These are phyloP conservation scores for Myzus persicae DNA, from an alignment of 1,140 invertebrate genomes.

Conservation along the genomic window DNA sequence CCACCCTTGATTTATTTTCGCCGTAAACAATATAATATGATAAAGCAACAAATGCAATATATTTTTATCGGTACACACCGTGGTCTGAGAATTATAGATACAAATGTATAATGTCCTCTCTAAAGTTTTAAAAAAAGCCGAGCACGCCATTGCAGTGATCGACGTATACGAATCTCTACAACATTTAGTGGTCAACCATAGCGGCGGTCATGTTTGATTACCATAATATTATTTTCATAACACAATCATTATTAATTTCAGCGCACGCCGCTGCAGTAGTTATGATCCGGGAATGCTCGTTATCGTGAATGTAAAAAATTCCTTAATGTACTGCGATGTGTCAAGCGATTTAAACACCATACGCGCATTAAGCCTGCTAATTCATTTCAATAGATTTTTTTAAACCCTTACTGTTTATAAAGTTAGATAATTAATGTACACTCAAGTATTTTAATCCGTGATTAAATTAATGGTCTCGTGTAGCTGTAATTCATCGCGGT, in stretches of 20 bases:
- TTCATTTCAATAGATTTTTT: not conserved
- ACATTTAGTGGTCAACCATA: not conserved
- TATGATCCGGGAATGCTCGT: not conserved
- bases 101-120: too few relatives aligned
- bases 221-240: not conserved
- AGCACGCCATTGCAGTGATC: too few relatives aligned
- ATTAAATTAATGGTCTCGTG: conserved; percentile 19
- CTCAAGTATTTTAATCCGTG: not conserved
- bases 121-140: too few relatives aligned
- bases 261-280: not conserved
- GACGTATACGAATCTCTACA: not conserved
- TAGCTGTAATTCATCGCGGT: not conserved
- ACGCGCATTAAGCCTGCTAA: not conserved
- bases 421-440: conserved; percentile 22
- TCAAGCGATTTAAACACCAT: not conserved
- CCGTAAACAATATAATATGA: too few relatives aligned
- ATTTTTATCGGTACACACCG: too few relatives aligned
- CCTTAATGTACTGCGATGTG: not conserved
- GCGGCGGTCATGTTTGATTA: not conserved
- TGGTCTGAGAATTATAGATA: too few relatives aligned
- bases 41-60: too few relatives aligned
- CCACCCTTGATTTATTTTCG: too few relatives aligned
- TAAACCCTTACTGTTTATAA: not conserved
- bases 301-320: not conserved
- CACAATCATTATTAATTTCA: not conserved